Percentiles rank a stretch among this genome's conserved stretches.
These are phyloP conservation scores for Eidolon helvum DNA, from an alignment of 2,113 vertebrate genomes.

Conservation along the genomic window DNA sequence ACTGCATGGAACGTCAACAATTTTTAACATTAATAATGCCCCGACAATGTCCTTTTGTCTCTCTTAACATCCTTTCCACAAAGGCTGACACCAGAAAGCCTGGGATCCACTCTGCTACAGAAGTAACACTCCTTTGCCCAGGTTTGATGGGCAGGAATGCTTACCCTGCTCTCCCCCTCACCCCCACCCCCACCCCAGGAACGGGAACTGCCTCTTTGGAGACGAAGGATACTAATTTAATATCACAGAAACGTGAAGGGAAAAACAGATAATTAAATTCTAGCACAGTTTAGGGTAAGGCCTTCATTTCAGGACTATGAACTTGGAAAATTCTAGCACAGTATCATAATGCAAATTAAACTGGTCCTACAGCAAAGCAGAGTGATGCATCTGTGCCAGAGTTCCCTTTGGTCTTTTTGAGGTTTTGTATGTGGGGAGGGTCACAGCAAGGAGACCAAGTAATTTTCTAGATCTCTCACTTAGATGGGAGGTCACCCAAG, in stretches of 20 bases:
- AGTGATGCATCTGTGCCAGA: neutral
- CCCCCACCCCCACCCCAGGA: neutral
- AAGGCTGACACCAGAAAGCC: slow-evolving; percentile 69
- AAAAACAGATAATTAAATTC: slow-evolving; percentile 63
- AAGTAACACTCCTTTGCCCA: slow-evolving; percentile 32
- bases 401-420: neutral
- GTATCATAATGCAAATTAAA: slow-evolving; percentile 38
- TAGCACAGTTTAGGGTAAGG: slow-evolving; percentile 33
- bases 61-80: slow-evolving; percentile 71
- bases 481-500: neutral
- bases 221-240: slow-evolving; percentile 71
- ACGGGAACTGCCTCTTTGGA: slow-evolving; percentile 46
- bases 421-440: neutral
- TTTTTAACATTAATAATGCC: slow-evolving; percentile 85
- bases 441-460: neutral
- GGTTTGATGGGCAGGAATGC: neutral
- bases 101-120: neutral
- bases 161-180: neutral
- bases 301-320: slow-evolving; percentile 28
- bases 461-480: neutral
- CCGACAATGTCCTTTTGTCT: slow-evolving; percentile 80
- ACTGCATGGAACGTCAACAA: slow-evolving; percentile 82
- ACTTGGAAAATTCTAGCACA: slow-evolving; percentile 63
- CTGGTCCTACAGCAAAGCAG: neutral
- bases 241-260: slow-evolving; percentile 21